Conservation (phyloP, 2,797 vertebrate genomes). For the Numenius phaeopus region DNA sequence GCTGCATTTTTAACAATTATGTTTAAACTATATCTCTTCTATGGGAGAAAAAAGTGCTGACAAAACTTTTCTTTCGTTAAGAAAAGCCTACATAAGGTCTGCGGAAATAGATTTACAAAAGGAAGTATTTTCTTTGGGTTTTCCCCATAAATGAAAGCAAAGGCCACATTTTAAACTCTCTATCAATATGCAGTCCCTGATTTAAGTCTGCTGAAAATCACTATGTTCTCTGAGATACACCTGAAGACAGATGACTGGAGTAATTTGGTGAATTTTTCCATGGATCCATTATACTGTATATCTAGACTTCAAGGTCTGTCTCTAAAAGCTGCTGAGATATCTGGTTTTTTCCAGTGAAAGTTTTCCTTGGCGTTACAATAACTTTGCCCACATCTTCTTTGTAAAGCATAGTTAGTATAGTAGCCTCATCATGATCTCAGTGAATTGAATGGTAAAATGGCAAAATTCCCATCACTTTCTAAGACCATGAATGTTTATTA, state of each 20-base stretch:
- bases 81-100: neutral
- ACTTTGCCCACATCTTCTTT: neutral
- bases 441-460: neutral
- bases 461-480: neutral
- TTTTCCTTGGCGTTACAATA: neutral
- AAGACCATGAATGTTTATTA: neutral
- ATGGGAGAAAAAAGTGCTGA: neutral
- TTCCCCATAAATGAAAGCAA: neutral
- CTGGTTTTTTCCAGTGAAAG: neutral
- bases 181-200: neutral
- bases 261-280: neutral
- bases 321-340: neutral
- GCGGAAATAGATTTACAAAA: neutral
- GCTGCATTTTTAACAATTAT: neutral
- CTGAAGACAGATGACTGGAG: neutral
- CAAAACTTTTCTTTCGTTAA: neutral
- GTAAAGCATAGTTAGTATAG: neutral
- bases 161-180: neutral
- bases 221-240: neutral
- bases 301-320: neutral
- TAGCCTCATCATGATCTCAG: neutral
- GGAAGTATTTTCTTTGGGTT: neutral
- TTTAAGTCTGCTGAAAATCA: neutral
- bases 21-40: neutral
- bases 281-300: neutral